Evolutionary conservation across 2,113 vertebrate species (phyloP).

Genomic region (Gopherus evgoodei): DNA sequence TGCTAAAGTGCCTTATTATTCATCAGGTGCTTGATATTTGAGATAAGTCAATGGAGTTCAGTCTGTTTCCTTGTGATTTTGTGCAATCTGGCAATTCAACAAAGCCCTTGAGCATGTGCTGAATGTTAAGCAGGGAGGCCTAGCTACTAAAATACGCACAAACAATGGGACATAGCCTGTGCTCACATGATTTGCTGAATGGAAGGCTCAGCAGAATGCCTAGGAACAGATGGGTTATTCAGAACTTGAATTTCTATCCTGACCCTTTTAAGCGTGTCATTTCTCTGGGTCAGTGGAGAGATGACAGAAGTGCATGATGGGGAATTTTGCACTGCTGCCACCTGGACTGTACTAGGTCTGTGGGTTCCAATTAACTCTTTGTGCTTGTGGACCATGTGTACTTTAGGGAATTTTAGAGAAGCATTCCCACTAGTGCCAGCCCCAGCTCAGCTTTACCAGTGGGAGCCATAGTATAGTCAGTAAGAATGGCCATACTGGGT

Average conservation of each 20-base stretch:
- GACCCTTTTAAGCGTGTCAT: neutral
- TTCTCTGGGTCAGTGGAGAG: neutral
- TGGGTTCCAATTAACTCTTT: neutral
- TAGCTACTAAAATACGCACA: constrained; percentile 24
- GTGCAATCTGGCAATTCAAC: constrained; percentile 41
- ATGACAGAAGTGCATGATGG: neutral
- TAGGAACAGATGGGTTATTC: constrained; percentile 9
- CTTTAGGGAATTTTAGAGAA: neutral
- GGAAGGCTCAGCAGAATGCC: constrained; percentile 32
- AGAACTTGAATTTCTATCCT: neutral
- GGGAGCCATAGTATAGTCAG: neutral
- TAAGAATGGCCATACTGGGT: neutral
- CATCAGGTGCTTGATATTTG: constrained; percentile 39
- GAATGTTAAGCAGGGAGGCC: constrained; percentile 29
- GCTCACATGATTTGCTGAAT: neutral
- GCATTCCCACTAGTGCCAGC: neutral
- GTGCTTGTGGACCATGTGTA: neutral
- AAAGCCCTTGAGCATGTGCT: constrained; percentile 8
- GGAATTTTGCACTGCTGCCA: neutral
- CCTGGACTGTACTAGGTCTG: neutral
- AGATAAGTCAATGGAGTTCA: constrained; percentile 10
- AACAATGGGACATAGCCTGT: neutral
- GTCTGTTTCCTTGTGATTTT: constrained; percentile 23
- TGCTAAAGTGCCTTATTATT: constrained; percentile 12
- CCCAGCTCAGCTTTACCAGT: neutral